Percentiles rank a stretch among this genome's conserved stretches.
Conservation (phyloP, 1,140 invertebrate genomes). For the Gryon sp. region DNA sequence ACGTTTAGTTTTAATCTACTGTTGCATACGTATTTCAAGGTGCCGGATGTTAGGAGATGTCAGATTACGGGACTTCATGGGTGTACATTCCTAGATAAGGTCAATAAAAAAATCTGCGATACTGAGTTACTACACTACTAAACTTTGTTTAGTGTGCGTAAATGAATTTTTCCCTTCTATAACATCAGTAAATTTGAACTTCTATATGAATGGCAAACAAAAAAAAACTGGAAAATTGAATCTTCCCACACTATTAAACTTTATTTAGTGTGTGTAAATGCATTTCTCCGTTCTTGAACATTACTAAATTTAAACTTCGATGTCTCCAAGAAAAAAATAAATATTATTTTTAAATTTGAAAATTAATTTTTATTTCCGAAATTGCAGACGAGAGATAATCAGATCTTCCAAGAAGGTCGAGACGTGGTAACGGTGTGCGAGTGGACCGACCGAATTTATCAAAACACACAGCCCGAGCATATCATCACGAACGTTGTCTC, state of each 20-base stretch:
- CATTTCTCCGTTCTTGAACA: no score
- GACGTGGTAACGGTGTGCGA: conserved; percentile 93
- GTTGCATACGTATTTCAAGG: conserved; percentile 97
- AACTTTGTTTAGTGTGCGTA: no score
- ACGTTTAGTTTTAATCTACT: conserved; percentile 96
- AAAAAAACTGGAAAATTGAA: no score
- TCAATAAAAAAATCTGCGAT: conserved; percentile 74
- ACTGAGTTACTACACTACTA: no score
- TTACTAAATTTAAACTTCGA: no score
- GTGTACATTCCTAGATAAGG: conserved; percentile 96
- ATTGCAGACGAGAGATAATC: conserved; percentile 87
- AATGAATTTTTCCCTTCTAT: no score
- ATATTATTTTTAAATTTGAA: no score
- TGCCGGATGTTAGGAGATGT: conserved; percentile 93
- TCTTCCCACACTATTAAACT: no score
- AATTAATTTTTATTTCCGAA: conserved; percentile 1
- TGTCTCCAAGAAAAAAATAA: no score
- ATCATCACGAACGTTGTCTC: conserved; percentile 96
- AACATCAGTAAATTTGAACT: no score
- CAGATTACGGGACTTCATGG: conserved; percentile 94
- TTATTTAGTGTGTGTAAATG: no score
- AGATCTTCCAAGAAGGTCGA: conserved; percentile 91
- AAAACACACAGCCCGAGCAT: conserved; percentile 94
- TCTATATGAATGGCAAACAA: no score
- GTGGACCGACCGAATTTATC: conserved; percentile 96